Evolutionary conservation across 2,888 invertebrate genomes (phyloP).

Genomic region (Xylota segnis): DNA sequence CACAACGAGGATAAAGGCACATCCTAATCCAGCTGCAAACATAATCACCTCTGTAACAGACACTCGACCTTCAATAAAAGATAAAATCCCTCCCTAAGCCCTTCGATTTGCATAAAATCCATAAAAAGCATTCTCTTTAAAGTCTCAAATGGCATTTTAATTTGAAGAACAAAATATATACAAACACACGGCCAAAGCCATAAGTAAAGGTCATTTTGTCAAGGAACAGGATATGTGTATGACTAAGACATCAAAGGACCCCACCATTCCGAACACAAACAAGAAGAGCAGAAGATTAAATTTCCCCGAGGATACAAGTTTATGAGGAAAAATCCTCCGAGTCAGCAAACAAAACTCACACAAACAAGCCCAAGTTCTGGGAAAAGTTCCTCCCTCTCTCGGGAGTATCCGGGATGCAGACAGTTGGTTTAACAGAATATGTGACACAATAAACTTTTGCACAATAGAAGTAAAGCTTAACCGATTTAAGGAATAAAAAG

Average conservation of each 20-base stretch:
- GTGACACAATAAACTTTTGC: slow-evolving; percentile 2
- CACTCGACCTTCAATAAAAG: neutral
- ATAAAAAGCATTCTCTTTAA: neutral
- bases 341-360: slow-evolving; percentile 24
- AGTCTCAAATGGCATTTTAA: slow-evolving; percentile 15
- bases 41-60: neutral
- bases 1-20: no score
- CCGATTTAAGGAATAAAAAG: neutral
- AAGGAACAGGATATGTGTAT: slow-evolving; percentile 6
- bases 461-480: slow-evolving; percentile 17
- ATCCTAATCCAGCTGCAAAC: no score
- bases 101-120: neutral
- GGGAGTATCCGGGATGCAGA: neutral
- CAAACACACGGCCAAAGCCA: neutral
- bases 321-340: slow-evolving; percentile 31
- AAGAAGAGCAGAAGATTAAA: slow-evolving; percentile 51
- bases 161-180: neutral
- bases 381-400: neutral
- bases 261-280: slow-evolving; percentile 25
- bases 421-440: neutral
- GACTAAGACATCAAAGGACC: slow-evolving; percentile 59
- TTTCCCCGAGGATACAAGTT: slow-evolving; percentile 42
- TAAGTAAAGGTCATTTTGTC: slow-evolving; percentile 8
- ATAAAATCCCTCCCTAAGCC: neutral
- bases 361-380: neutral